Base-by-base conservation (phyloP, 2,888 invertebrate genomes). In the Apamea crenata region DNA sequence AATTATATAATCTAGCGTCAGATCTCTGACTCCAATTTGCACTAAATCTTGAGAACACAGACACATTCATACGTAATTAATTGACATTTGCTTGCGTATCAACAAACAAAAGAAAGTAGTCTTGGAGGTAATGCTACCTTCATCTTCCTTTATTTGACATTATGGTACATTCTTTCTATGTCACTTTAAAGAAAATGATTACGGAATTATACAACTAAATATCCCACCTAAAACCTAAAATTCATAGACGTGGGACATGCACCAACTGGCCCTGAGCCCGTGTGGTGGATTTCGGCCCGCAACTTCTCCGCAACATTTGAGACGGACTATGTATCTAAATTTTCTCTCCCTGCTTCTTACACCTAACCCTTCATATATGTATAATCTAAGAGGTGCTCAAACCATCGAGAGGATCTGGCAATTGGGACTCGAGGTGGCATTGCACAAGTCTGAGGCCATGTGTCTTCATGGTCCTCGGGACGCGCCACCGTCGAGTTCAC, bases 1-100 rank as follows among this genome's bases (percentile, higher is more conserved):
- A 96, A 96, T 44, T 5, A 76, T 40, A 71, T 68, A 81, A 81
- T 16, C 1, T 47, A 1, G 25, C 69, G 36, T 69, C 6, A 81
- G 16, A 25, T 32, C 8, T 63, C 5, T 21, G 25, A 14, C 40
- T 25, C 1, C 10, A 7, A 18, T 6, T 40, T 25, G 10, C 25
- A 18, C 25, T 40, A 18, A 40, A 50, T 63, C 50, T 29, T 12
- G 29, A 21, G 40, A 25, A 76, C 16, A 63, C 32, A 36, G 7
- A 12, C n/a, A 68, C 68, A 67, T 40, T 67, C 40, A 40, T 40
- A 3, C 18, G 29, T 12, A 44, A 29, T 29, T 29, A 25, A 16
- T 69, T 32, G 16, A 32, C 21, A 69, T 29, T 50, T 32, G 32
- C 32, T 47, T 16, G 2, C n/a, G 3, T 44, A 44, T 68, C 21